Conservation (phyloP, 1,140 invertebrate species). For the Drosophila pallidifrons region DNA sequence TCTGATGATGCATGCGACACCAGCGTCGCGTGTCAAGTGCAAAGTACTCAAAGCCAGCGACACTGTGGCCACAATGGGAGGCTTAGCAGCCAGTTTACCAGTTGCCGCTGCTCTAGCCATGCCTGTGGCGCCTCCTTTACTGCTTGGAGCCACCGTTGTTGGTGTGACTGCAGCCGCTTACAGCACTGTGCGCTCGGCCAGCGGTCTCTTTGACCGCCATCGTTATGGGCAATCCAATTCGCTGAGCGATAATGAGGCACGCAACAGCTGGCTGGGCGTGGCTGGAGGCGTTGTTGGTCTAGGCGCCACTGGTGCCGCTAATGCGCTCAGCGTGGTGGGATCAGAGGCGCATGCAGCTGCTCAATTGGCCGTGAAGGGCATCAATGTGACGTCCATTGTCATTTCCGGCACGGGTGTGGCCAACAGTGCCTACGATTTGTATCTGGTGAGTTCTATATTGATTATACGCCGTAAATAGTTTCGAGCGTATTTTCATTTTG, state of each 20-base stretch:
- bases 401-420: conserved; percentile 70
- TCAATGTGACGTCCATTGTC: conserved; percentile 72
- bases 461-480: not conserved
- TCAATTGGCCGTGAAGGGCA: conserved; percentile 70
- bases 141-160: conserved; percentile 62
- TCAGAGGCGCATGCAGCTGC: conserved; percentile 51
- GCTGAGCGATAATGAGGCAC: conserved; percentile 62
- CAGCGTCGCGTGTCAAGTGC: conserved; percentile 26
- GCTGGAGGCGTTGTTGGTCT: conserved; percentile 76
- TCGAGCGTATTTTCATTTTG: too few relatives aligned
- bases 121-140: conserved; percentile 59
- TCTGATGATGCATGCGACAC: conserved; percentile 59
- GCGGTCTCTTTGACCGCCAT: conserved; percentile 56
- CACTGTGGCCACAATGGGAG: conserved; percentile 60
- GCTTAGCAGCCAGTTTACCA: conserved; percentile 62
- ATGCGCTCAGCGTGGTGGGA: conserved; percentile 34
- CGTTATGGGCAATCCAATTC: conserved; percentile 65
- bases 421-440: conserved; percentile 68
- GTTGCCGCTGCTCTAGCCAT: conserved; percentile 63
- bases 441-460: conserved; percentile 41
- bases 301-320: conserved; percentile 68
- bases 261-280: conserved; percentile 74
- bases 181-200: conserved; percentile 59
- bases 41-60: conserved; percentile 60
- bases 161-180: conserved; percentile 63